Base-by-base conservation (phyloP, 1,140 invertebrate genomes). In the Aphaenogaster rudis region DNA sequence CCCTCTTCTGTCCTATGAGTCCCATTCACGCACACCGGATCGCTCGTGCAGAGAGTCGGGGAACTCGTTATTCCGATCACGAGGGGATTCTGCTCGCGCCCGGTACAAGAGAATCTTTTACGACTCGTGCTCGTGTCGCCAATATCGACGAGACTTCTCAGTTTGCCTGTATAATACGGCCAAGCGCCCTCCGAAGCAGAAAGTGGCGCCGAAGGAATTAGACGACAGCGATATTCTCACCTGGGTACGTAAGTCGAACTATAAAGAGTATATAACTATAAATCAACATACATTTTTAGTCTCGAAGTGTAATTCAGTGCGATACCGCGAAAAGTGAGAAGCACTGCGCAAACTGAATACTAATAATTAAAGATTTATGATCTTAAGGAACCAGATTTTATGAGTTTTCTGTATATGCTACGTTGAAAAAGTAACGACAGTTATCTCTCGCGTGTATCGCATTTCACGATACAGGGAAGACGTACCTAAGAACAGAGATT, bases 31-130 rank as follows among this genome's bases (percentile, higher is more conserved):
- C 88, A 88, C 84, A 66, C 76, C 71, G 66, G 76, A 89, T 91
- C 88, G 76, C 59, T 72, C 67, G n/a, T 39, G 85, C 87, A 78
- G 63, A 78, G 74, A 77, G 87, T 61, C 72, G 45, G 59, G 67
- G 64, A 86, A 64, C 88, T 91, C 80, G 90, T 91, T 89, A 91
- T 91, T 91, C 89, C 87, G 90, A 91, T 91, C 90, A 91, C 89
- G 90, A 82, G 89, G 88, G 90, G 90, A 91, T 91, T 91, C 84
- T 84, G 84, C 88, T 89, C 64, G 90, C 77, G 69, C 77, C 39
- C 21, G 71, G 67, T 84, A 72, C 86, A 86, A 88, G 88, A 81
- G 89, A 87, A 91, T 90, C 90, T 88, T 91, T 91, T 91, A 91
- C 89, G 89, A 90, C 86, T 86, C 74, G 61, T 72, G 67, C 76